Base-by-base conservation (phyloP, 2,797 vertebrate genomes). In the Anniella stebbinsi region DNA sequence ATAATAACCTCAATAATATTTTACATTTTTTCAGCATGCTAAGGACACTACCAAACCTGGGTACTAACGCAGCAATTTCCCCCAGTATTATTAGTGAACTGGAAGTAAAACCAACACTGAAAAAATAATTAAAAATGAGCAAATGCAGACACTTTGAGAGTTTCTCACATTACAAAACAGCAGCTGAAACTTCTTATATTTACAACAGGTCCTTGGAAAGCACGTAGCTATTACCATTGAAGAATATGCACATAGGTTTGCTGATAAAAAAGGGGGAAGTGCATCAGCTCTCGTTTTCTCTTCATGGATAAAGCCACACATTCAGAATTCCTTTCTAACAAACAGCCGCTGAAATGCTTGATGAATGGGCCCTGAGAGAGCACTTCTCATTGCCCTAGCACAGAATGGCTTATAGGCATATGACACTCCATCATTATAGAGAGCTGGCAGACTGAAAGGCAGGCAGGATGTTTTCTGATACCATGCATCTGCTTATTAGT, bases 401-500 rank as follows among this genome's bases (percentile, higher is more conserved):
- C 90, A 88, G 94, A 95, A 90, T 89, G 89, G 94, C 94, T 97
- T 60, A 89, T 92, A 96, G 96, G 95, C 95, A 94, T 89, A 94
- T 0, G 81, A 96, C 94, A 95, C 94, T 96, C 94, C 95, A 98
- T 98, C 98, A 97, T 94, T 93, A 97, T 76, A 1, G 82, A 97
- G 96, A 97, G 96, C 95, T 96, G 97, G 96, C 97, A 97, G 97
- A 96, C 94, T 96, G 97, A 97, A 97, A 97, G 95, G 95, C 57
- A 0, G 94, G 94, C 94, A 96, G 94, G 92, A 95, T 93, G 38
- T 93, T 94, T 95, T 92, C 93, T 93, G 95, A 95, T 93, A 93
- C 87, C 70, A 89, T 82, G 94, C 97, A 97, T 98, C 97, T 98
- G 98, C 97, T 97, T 96, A 91, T 95, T 95, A 95, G 96, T 92